A percentile compares a stretch with the other conserved stretches of the same genome.
These are phyloP conservation scores for Bettongia penicillata DNA, from an alignment of 2,113 vertebrate species.

Conservation along the genomic window DNA sequence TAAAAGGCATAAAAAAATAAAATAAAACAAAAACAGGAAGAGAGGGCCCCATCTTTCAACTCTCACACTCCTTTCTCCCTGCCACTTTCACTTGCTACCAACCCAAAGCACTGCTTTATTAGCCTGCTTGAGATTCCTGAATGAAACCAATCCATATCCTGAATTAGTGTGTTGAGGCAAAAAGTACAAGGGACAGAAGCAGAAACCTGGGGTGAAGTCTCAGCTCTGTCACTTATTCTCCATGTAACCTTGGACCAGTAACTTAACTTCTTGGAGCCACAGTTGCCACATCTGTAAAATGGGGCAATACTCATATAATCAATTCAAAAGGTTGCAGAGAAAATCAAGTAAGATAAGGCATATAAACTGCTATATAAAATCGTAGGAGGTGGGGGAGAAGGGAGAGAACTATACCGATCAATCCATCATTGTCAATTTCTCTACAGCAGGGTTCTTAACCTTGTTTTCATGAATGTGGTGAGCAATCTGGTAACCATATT, in stretches of 20 bases:
- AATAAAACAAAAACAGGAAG: background rate
- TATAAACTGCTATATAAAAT: background rate
- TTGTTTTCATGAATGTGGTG: background rate
- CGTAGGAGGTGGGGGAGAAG: background rate
- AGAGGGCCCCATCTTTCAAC: background rate
- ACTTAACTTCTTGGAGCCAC: background rate
- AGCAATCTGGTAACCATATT: background rate
- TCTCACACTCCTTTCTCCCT: background rate
- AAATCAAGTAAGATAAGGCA: background rate
- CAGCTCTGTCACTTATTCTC: background rate
- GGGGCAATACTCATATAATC: background rate
- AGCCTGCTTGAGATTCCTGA: background rate
- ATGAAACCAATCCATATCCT: background rate
- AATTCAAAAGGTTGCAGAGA: background rate
- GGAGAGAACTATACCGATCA: background rate
- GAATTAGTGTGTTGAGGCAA: background rate
- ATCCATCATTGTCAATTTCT: background rate
- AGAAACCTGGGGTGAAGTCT: background rate
- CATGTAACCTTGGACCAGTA: background rate
- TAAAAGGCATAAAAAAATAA: background rate
- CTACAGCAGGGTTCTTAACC: background rate
- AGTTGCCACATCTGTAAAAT: background rate
- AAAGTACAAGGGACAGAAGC: background rate
- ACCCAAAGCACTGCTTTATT: background rate
- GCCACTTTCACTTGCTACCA: background rate